A percentile compares a stretch with the other conserved stretches of the same genome.
These are phyloP conservation scores for Patella caerulea DNA, from an alignment of 2,888 invertebrate species.

Conservation along the genomic window DNA sequence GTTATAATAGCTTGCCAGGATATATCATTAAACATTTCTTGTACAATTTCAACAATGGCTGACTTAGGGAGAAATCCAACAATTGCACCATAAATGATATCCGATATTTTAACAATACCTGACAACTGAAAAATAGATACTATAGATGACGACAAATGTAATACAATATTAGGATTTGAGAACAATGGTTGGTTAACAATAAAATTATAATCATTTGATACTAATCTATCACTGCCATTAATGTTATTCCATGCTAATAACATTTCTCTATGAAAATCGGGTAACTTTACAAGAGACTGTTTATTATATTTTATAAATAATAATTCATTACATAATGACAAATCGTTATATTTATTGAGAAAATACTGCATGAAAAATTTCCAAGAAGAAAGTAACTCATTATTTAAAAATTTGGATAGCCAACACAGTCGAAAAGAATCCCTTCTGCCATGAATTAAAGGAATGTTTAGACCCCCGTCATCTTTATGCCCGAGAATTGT, in stretches of 20 bases:
- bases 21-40: neutral
- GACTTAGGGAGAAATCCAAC: neutral
- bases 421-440: neutral
- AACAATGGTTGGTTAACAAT: neutral
- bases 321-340: neutral
- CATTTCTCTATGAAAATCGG: neutral
- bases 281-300: neutral
- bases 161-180: neutral
- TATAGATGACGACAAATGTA: neutral
- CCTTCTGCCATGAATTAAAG: neutral
- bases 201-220: neutral
- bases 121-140: neutral
- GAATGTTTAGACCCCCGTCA: neutral
- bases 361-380: neutral
- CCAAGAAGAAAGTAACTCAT: neutral
- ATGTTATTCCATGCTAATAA: neutral
- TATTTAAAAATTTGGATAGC: neutral
- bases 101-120: neutral
- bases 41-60: conserved; percentile 1
- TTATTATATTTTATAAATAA: neutral
- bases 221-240: neutral
- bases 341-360: neutral
- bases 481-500: neutral
- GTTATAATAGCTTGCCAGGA: neutral
- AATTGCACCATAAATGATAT: neutral